Percentiles rank a stretch among this genome's conserved stretches.
These are phyloP conservation scores for Pectinophora gossypiella DNA, from an alignment of 1,140 invertebrate genomes.

Conservation along the genomic window DNA sequence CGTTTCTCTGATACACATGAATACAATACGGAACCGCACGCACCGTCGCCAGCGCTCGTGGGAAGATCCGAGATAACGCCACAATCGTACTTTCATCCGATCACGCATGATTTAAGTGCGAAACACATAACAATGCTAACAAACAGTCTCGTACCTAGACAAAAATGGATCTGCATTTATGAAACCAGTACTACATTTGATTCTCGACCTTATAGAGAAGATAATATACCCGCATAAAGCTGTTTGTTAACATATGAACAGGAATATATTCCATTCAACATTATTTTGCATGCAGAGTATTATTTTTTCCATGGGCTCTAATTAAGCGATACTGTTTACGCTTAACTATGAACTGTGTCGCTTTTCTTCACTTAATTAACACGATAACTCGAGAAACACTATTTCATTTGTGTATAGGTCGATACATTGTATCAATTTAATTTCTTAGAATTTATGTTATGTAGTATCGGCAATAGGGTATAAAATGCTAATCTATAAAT, in stretches of 20 bases:
- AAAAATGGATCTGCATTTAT: slow-evolving; percentile 13
- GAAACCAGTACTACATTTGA: neutral
- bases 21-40: slow-evolving; percentile 35
- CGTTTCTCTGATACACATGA: neutral
- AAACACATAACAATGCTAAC: slow-evolving; percentile 43
- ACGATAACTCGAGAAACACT: too few relatives aligned
- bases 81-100: slow-evolving; percentile 57
- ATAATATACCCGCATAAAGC: too few relatives aligned
- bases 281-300: neutral
- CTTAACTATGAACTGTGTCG: neutral
- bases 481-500: too few relatives aligned
- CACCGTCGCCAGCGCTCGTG: slow-evolving; percentile 43
- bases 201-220: neutral
- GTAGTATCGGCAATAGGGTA: too few relatives aligned
- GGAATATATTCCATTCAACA: neutral
- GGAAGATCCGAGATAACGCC: slow-evolving; percentile 51
- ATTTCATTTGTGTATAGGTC: too few relatives aligned
- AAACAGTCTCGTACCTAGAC: slow-evolving; percentile 41
- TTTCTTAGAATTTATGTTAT: too few relatives aligned
- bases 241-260: too few relatives aligned
- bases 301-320: neutral
- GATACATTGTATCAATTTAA: too few relatives aligned
- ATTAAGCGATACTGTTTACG: too few relatives aligned
- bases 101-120: slow-evolving; percentile 63
- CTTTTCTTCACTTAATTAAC: slow-evolving; percentile 1